phyloP scores from a whole-genome alignment of 2,888 invertebrate genomes.

The Drosophila austrosaltans region DNA sequence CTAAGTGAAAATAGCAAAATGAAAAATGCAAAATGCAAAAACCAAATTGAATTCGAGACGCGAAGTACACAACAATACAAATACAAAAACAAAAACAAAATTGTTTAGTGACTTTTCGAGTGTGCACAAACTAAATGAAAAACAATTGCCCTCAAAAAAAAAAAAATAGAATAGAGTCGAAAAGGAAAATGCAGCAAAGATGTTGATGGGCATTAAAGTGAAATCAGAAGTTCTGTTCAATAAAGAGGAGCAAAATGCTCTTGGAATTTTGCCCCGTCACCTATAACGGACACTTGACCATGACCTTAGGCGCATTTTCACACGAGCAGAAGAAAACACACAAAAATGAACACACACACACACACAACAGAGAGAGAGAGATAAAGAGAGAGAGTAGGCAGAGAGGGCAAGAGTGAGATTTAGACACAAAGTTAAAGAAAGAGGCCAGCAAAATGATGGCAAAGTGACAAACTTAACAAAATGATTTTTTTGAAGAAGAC shows the following conservation, averaged over 20 bases:
- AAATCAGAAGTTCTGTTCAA: constrained; percentile 43
- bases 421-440: not conserved
- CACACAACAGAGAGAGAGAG: constrained; percentile 36
- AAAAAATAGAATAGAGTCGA: constrained; percentile 25
- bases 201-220: constrained; percentile 14
- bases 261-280: constrained; percentile 27
- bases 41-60: constrained; percentile 13
- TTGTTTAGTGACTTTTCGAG: constrained; percentile 64
- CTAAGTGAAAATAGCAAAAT: constrained; percentile 54
- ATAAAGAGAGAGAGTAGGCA: not conserved
- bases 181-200: not conserved
- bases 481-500: not conserved
- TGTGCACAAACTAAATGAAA: constrained; percentile 33
- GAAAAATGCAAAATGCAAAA: constrained; percentile 9
- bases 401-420: not conserved
- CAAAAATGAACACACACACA: constrained; percentile 34
- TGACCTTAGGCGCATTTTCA: constrained; percentile 70
- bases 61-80: constrained; percentile 21
- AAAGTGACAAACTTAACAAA: constrained; percentile 3
- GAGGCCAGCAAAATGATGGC: not conserved
- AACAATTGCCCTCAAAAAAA: constrained; percentile 26
- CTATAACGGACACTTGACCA: constrained; percentile 44
- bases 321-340: constrained; percentile 45
- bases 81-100: constrained; percentile 50
- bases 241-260: constrained; percentile 60